Conservation (phyloP, 2,113 vertebrate species). For the Asarcornis scutulata region DNA sequence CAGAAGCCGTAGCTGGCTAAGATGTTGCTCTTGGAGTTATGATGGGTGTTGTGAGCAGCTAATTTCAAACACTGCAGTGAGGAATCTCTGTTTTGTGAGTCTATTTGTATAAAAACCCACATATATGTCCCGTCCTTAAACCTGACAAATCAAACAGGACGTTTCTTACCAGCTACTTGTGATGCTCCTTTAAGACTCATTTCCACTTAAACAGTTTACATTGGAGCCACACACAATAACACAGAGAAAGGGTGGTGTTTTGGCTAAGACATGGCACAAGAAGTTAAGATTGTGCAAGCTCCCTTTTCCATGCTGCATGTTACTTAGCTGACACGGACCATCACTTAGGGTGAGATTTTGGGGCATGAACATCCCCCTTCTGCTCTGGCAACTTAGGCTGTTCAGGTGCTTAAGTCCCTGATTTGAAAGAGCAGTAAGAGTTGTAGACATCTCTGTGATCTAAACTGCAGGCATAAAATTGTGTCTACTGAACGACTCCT, state of each 20-base stretch:
- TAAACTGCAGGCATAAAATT: background rate
- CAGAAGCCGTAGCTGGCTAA: background rate
- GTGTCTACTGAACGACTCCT: background rate
- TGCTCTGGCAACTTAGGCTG: background rate
- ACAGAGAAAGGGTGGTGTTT: background rate
- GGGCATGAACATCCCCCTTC: background rate
- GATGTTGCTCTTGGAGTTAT: background rate
- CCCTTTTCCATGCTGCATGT: background rate
- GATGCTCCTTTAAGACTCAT: background rate
- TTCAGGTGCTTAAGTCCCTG: background rate
- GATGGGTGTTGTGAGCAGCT: background rate
- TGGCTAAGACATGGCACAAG: background rate
- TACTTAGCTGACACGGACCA: background rate
- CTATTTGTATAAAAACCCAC: background rate
- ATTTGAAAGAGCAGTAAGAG: background rate
- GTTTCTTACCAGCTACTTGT: background rate
- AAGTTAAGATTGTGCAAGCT: background rate
- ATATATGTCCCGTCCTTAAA: background rate
- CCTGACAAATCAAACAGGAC: background rate
- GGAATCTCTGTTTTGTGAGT: background rate
- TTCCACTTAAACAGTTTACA: background rate
- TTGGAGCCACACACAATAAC: background rate
- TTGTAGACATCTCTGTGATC: background rate
- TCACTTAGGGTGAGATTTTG: background rate
- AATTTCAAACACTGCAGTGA: background rate